phyloP scores from a whole-genome alignment of 1,140 invertebrate genomes.

The Odontomachus brunneus region DNA sequence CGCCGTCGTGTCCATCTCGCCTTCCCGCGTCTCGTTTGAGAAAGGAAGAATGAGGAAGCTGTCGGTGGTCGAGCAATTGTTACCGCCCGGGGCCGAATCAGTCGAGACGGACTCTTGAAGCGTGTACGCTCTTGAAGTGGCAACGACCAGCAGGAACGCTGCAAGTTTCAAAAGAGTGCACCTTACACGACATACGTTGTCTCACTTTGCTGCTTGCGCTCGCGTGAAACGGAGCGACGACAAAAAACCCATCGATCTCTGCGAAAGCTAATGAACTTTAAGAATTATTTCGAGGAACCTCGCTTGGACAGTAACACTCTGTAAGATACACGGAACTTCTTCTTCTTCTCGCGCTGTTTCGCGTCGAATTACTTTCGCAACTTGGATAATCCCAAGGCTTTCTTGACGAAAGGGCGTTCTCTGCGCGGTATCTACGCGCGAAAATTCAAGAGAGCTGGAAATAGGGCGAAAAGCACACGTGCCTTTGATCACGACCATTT shows the following conservation, averaged over 20 bases:
- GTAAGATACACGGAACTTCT: no score
- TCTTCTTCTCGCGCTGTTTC: background rate
- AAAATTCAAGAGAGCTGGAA: background rate
- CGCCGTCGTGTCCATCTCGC: slow-evolving; percentile 29
- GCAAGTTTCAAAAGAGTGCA: slow-evolving; percentile 38
- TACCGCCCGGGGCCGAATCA: slow-evolving; percentile 60
- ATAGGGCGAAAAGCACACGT: slow-evolving; percentile 33
- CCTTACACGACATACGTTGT: background rate
- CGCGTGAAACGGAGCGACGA: background rate
- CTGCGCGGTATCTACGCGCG: background rate
- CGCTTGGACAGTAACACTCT: no score
- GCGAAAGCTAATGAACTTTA: background rate
- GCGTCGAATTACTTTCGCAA: background rate
- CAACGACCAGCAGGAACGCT: slow-evolving; percentile 69
- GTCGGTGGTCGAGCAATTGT: slow-evolving; percentile 77
- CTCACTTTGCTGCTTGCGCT: background rate
- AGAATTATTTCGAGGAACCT: background rate
- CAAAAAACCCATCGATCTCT: slow-evolving; percentile 1
- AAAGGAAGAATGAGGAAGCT: slow-evolving; percentile 73
- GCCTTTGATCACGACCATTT: slow-evolving; percentile 74
- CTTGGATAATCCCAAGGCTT: background rate
- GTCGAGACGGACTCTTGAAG: slow-evolving; percentile 66
- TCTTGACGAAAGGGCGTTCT: background rate
- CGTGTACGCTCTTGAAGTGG: slow-evolving; percentile 59
- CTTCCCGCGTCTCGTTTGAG: slow-evolving; percentile 33